Evolutionary conservation across 2,888 invertebrate genomes (phyloP), one percentile per base, ranked within the genome.

Genomic region (Neoscelio sp.): DNA sequence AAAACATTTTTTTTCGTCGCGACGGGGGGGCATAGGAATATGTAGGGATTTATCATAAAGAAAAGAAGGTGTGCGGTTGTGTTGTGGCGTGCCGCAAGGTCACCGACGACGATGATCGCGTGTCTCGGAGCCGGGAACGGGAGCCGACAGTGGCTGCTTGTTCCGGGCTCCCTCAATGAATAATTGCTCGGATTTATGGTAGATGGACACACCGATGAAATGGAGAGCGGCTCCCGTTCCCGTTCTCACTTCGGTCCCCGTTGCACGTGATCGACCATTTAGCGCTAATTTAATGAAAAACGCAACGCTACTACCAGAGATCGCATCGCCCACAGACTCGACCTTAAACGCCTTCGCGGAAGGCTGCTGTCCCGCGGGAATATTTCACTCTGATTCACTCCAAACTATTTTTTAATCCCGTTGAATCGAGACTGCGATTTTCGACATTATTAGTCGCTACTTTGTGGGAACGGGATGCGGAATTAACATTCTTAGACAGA

Each of bases 81-180:
- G n/a, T n/a, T 70, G 40, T 88, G 84, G 89, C 88, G 89, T 89
- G 89, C 86, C 86, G 85, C 87, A 89, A 89, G 89, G 89, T 80
- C 87, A 82, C 64, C 64, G 54, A 79, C 77, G 81, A 77, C 81
- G 79, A 74, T 46, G 87, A 90, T 89, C 89, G 89, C 89, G 89
- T 90, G 89, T 88, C 86, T 83, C 80, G 79, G 44, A 60, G 62
- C 73, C 74, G 78, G 80, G 84, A 88, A 87, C 87, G 84, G 89
- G 87, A 88, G 89, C 87, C 85, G 85, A 85, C 86, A 81, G 85
- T 86, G 87, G 87, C 86, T 86, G 81, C 80, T 83, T 82, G 23
- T n/a, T 6, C 23, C 79, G 80, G 82, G 78, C 86, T 85, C 85
- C 85, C 83, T 87, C 87, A 86, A 87, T 87, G 86, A 88, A 88